Evolutionary conservation across 2,113 vertebrate species (phyloP).

Genomic region (Petaurus breviceps): DNA sequence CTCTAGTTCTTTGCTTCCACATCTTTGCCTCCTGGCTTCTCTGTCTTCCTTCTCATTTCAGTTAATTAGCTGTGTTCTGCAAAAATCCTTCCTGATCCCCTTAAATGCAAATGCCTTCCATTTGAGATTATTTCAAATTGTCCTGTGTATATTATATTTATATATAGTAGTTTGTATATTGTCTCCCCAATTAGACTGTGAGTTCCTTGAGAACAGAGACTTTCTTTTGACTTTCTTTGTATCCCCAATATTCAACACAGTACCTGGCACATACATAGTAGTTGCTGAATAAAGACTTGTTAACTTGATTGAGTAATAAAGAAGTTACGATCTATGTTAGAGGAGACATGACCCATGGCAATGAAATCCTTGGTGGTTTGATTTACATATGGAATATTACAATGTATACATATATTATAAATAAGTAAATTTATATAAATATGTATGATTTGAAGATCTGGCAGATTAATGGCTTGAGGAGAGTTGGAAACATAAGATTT

Average conservation of each 20-base stretch:
- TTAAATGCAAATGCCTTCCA: background rate
- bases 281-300: background rate
- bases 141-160: background rate
- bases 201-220: background rate
- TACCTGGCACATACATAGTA: background rate
- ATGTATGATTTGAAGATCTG: no score
- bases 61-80: background rate
- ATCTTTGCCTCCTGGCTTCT: background rate
- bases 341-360: background rate
- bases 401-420: background rate
- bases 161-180: background rate
- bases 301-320: background rate
- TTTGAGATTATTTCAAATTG: background rate
- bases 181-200: background rate
- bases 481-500: no score
- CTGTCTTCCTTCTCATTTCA: background rate
- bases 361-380: background rate
- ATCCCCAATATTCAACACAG: background rate
- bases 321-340: background rate
- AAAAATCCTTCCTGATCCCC: background rate
- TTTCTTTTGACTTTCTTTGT: background rate
- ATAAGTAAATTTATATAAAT: no score
- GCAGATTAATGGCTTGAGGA: no score
- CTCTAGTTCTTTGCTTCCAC: background rate
- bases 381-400: background rate